phyloP scores from a whole-genome alignment of 2,113 vertebrate species.

The Etheostoma spectabile region DNA sequence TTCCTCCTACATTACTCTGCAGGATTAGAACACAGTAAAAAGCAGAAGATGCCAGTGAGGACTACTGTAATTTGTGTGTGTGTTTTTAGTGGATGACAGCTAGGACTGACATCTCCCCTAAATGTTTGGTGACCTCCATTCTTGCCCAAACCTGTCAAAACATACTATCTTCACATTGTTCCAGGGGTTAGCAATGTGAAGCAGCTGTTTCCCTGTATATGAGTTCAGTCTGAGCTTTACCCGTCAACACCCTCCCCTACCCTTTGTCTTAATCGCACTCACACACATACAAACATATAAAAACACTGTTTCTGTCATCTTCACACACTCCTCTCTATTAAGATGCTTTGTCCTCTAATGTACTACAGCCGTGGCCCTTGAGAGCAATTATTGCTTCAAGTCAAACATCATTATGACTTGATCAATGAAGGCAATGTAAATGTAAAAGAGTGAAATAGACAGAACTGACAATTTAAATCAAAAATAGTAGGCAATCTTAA shows the following conservation, averaged over 20 bases:
- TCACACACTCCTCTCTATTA: conserved; percentile 15
- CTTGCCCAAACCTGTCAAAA: conserved; percentile 83
- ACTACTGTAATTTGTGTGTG: conserved; percentile 59
- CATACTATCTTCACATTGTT: conserved; percentile 81
- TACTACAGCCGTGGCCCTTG: conserved; percentile 10
- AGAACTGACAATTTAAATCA: background rate
- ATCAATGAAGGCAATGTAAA: conserved; percentile 20
- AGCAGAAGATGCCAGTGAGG: conserved; percentile 41
- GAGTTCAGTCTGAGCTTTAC: conserved; percentile 70
- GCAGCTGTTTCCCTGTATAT: conserved; percentile 82
- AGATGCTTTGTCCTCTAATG: conserved; percentile 36
- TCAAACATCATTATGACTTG: conserved; percentile 48
- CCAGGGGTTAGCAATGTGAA: conserved; percentile 80
- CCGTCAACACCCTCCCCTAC: conserved; percentile 12
- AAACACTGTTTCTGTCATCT: conserved; percentile 27
- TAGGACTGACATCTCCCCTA: conserved; percentile 70
- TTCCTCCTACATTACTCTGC: conserved; percentile 38
- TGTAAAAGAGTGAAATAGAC: conserved; percentile 14
- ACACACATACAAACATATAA: conserved; percentile 27
- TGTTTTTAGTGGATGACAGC: conserved; percentile 66
- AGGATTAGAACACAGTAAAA: conserved; percentile 34
- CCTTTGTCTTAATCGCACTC: background rate
- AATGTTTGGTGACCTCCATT: conserved; percentile 79
- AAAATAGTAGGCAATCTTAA: background rate
- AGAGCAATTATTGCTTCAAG: conserved; percentile 41